Conservation (phyloP, 2,113 vertebrate species). For the Mixornis gularis region DNA sequence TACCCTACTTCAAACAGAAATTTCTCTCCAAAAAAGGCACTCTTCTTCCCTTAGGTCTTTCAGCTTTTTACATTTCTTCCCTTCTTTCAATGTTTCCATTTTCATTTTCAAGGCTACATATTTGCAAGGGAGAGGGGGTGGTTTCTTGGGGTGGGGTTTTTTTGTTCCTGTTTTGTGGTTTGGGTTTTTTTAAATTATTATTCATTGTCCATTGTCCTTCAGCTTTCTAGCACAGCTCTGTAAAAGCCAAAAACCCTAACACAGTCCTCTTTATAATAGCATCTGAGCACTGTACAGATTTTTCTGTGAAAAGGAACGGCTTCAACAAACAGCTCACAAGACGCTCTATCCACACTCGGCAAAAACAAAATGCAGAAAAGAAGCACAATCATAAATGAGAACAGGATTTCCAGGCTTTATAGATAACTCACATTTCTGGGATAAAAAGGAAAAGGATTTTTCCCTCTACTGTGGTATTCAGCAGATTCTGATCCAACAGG, state of each 20-base stretch:
- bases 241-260: neutral
- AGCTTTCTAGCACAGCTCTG: neutral
- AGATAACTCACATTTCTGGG: neutral
- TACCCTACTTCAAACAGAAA: neutral
- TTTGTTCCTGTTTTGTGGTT: neutral
- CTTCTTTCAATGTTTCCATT: neutral
- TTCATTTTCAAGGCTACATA: neutral
- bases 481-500: neutral
- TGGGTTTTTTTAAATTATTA: neutral
- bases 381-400: neutral
- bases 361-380: neutral
- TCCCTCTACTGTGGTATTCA: neutral
- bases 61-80: neutral
- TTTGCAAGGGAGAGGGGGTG: rapidly evolving
- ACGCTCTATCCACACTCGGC: neutral
- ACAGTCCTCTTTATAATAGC: neutral
- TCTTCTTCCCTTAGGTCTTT: neutral
- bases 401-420: neutral
- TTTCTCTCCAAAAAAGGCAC: rapidly evolving
- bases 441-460: neutral
- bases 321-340: neutral
- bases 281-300: neutral
- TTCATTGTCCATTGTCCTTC: neutral
- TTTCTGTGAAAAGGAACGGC: neutral
- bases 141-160: neutral